Base-by-base conservation (phyloP, 2,113 vertebrate genomes). In the Eupsittula cactorum region DNA sequence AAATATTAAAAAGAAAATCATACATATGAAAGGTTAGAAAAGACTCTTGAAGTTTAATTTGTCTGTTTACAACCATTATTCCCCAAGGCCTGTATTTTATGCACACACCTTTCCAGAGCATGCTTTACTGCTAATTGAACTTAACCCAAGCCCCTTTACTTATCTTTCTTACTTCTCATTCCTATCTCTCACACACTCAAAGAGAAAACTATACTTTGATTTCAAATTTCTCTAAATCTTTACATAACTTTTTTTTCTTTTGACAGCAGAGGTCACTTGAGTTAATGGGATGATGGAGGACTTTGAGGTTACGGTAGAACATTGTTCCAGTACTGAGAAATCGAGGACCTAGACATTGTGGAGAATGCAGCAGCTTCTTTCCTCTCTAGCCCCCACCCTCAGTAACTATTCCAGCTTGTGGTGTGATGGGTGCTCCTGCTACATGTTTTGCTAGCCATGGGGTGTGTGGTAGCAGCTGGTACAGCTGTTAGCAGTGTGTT, bases 11-110 rank as follows among this genome's bases (percentile, higher is more conserved):
- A 75, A 74, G 76, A 64, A 39, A 47, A 52, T 28, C 46, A 35
- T 63, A 50, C 60, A 35, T 89, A 50, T 18, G 57, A 96, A 76
- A 90, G 67, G 70, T 93, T 92, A 68, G 47, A 74, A 24, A 92
- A 87, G 73, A 55, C 35, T 89, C 44, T 57, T 90, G 67, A 95
- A 77, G 65, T 85, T 95, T 86, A 88, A 93, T 95, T 94, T 92
- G 27, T 93, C 69, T 96, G 1, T 94, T 97, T 96, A 87, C 80
- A 16, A 23, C 81, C 16, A 4, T 62, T 96, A 71, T 86, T 94
- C 80, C 57, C 86, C 6, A 33, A 86, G 67, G 82, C 60, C 18
- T 91, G 13, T 77, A 27, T 91, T 83, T 86, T 86, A 79, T 78
- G 29, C 52, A 49, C 11, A 6, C 9, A 68, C 85, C 85, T 78